Base-by-base conservation (phyloP, 30 jellyfish, hydroid and myxozoan genomes). In the Cassiopea xamachana region DNA sequence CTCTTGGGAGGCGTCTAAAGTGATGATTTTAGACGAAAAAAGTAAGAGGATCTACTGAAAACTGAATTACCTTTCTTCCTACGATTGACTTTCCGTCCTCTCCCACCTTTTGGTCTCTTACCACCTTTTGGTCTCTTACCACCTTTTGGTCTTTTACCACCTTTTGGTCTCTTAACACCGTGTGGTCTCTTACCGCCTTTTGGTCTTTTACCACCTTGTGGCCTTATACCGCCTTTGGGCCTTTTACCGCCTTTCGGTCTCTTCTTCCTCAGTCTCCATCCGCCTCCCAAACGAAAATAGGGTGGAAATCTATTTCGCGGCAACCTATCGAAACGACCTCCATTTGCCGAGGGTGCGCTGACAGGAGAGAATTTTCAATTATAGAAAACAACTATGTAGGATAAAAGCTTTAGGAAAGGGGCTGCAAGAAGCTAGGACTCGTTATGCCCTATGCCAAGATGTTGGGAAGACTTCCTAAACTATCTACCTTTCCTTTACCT, bases 101-200 rank as follows among this genome's bases (percentile, higher is more conserved):
- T 81, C 12, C 89, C 89, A 55, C 89, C 88, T 55, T 79, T 61
- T 7, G 88, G 88, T 43, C 60, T 79, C 88, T 79, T 79, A 7
- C 88, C 88, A 50, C 77, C 89, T 45, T 62, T 62, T 60, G 79
- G 67, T 59, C 44, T 81, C 77, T 81, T 81, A 46, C 80, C 89
- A 4, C 80, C 89, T 45, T 81, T 68, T 12, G 89, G 89, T 48
- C 44, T 81, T 60, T 62, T 81, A 19, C 68, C 80, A 55, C 80
- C 80, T 81, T 62, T 81, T 27, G 80, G 69, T 60, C 44, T 6
- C 60, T 72, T 84, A 19, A 77, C 88, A 16, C 77, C 89, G 5
- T 62, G 43, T 18, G 79, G 67, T 59, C 44, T 81, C 77, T 46
- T 81, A 46, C 80, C 89, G 4, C 80, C 89, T 45, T 81, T 68